These are phyloP conservation scores for Drosophila lutescens DNA, from an alignment of 2,888 invertebrate genomes.

Conservation along the genomic window DNA sequence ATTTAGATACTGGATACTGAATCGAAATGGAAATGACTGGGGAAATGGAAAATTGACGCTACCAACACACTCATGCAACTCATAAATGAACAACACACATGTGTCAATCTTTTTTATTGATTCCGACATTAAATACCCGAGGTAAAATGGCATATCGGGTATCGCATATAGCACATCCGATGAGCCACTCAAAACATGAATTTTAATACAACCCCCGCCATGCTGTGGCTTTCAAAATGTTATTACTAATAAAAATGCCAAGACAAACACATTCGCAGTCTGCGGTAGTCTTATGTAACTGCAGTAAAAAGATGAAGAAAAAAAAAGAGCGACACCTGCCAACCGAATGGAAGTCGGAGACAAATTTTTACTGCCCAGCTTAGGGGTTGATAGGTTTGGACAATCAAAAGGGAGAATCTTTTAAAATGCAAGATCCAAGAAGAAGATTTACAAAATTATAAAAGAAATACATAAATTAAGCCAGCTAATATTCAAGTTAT, in stretches of 20 bases:
- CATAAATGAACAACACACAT: constrained; percentile 45
- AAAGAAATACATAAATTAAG: background rate
- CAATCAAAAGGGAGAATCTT: background rate
- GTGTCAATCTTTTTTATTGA: constrained; percentile 77
- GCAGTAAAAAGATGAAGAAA: constrained; percentile 13
- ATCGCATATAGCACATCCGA: constrained; percentile 14
- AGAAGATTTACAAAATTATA: too few species aligned
- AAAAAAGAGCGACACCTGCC: constrained; percentile 64
- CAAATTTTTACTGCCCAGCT: background rate
- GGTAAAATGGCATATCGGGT: constrained; percentile 18
- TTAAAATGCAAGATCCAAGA: too few species aligned
- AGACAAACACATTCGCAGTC: constrained; percentile 11
- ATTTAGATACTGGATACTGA: constrained; percentile 5
- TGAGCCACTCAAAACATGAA: constrained; percentile 46
- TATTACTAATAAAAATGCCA: constrained; percentile 71
- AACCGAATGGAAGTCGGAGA: constrained; percentile 23
- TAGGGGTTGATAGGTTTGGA: background rate
- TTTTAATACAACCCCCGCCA: constrained; percentile 49
- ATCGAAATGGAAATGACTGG: background rate
- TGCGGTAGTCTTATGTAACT: constrained; percentile 21
- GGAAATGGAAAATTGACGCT: constrained; percentile 57
- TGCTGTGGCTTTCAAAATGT: constrained; percentile 77
- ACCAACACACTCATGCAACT: constrained; percentile 43
- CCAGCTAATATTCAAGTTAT: background rate
- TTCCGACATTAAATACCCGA: constrained; percentile 74